These are phyloP conservation scores for Polyodon spathula DNA, from an alignment of 2,113 vertebrate genomes.

Conservation along the genomic window DNA sequence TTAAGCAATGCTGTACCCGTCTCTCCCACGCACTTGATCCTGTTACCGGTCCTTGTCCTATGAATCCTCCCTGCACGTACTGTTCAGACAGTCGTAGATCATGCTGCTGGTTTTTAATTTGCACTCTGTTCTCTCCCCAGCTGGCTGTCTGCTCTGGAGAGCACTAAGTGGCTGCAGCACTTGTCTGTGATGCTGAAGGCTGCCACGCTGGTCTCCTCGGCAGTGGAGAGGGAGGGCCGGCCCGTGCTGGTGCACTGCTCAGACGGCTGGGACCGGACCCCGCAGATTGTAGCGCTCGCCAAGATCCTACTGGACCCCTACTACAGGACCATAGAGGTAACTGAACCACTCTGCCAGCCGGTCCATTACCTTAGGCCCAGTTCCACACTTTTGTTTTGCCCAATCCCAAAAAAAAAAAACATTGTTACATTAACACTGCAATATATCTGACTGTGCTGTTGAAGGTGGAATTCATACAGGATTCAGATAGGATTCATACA, in stretches of 20 bases:
- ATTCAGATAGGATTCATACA: too few species aligned
- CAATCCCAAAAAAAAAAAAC: too few species aligned
- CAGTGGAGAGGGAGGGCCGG: conserved; percentile 83
- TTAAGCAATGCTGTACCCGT: too few species aligned
- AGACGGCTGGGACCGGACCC: conserved; percentile 93
- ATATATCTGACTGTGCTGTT: background rate
- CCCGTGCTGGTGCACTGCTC: conserved; percentile 94
- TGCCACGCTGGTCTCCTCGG: conserved; percentile 80
- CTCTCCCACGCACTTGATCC: too few species aligned
- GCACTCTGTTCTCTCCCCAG: conserved; percentile 39
- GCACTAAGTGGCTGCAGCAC: conserved; percentile 95
- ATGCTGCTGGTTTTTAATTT: background rate
- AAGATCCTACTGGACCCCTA: conserved; percentile 92
- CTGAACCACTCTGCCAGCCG: background rate
- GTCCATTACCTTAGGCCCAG: too few species aligned
- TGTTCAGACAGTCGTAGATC: background rate
- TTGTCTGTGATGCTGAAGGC: conserved; percentile 95
- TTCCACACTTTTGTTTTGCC: too few species aligned
- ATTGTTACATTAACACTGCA: background rate
- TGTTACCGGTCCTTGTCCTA: too few species aligned
- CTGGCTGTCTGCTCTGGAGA: conserved; percentile 94
- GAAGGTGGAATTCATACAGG: too few species aligned
- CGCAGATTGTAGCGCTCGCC: conserved; percentile 86
- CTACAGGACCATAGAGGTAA: conserved; percentile 91
- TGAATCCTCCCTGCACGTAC: background rate